Base-by-base conservation (phyloP, 2,888 invertebrate species). In the Diachrysia chrysitis region DNA sequence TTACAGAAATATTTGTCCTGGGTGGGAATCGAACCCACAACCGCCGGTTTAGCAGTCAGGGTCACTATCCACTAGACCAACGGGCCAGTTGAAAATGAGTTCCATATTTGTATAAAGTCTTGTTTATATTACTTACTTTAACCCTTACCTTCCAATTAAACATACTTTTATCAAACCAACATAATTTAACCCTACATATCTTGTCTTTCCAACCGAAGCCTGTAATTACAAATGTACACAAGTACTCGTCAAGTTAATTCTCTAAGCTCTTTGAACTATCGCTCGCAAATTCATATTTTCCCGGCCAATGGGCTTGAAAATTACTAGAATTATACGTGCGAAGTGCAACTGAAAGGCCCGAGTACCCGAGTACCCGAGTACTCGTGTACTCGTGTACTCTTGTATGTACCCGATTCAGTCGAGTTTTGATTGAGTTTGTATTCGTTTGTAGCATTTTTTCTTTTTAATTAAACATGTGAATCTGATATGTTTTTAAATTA, bases 261-360 rank as follows among this genome's bases (percentile, higher is more conserved):
- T 76, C 82, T 88, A 88, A 90, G 85, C 90, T 86, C 88, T 89
- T 89, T 91, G 90, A 89, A 88, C 89, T 88, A 88, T 87, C 83
- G 84, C 78, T 83, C 78, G 81, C 85, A 84, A 84, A 87, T 87
- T 90, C 89, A 89, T 88, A 91, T 91, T 91, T 92, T 91, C 88
- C 86, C 87, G 85, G 86, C 76, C 92, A 90, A 85, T 90, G 92
- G 84, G 76, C 88, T 80, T 64, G 92, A 92, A 92, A 92, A 92
- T 90, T 90, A 89, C 87, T 77, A 78, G 83, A 88, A 86, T 89
- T 89, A 88, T 85, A 87, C 87, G 87, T 87, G 88, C 84, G 85
- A 85, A 83, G 70, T 84, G 88, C 82, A 81, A 23, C 59, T 32
- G 68, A 57, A 60, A 56, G 32, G 55, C 46, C 17, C 14, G 42